Base-by-base conservation (phyloP, 2,113 vertebrate genomes). In the Pogonocichla stellata region DNA sequence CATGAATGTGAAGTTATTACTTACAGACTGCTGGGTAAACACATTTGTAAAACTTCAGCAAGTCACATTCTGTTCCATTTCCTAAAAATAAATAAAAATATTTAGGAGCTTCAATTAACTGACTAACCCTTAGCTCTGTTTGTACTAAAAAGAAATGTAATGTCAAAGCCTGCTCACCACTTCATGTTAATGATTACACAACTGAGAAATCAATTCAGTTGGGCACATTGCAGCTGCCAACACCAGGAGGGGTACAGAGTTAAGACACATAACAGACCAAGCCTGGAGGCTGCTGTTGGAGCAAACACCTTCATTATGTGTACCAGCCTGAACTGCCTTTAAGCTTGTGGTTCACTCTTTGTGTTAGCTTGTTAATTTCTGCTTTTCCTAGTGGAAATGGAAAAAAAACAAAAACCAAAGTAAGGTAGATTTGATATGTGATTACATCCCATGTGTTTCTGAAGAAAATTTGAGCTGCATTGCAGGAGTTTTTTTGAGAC, bases 21-120 rank as follows among this genome's bases (percentile, higher is more conserved):
- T 98, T 98, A 98, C 98, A 92, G 38, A 97, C 58, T 80, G 90
- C 51, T 19, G 97, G 98, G 86, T 97, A 98, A 88, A 98, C 98
- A 93, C 98, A 98, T 20, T 71, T 97, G 89, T 98, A 98, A 93
- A 97, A 96, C 61, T 91, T 97, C 71, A 96, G 77, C 90, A 98
- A 87, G 69, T 98, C 96, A 86, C 98, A 98, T 87, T 98, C 98
- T 88, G 80, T 82, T 64, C 97, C 98, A 50, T 96, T 97, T 95
- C 98, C 98, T 97, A 92, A 97, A 97, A 94, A 95, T 33, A 97
- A 80, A 58, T 14, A n/a, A 65, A 29, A 82, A 47, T 28, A 5
- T 54, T 94, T 23, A 94, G 79, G 29, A 87, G 14, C 25, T 31
- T 81, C 8, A 75, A 66, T 75, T 56, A 50, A 25, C n/a, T 34